Base-by-base conservation (phyloP, 2,797 vertebrate species). In the Forpus xanthops region DNA sequence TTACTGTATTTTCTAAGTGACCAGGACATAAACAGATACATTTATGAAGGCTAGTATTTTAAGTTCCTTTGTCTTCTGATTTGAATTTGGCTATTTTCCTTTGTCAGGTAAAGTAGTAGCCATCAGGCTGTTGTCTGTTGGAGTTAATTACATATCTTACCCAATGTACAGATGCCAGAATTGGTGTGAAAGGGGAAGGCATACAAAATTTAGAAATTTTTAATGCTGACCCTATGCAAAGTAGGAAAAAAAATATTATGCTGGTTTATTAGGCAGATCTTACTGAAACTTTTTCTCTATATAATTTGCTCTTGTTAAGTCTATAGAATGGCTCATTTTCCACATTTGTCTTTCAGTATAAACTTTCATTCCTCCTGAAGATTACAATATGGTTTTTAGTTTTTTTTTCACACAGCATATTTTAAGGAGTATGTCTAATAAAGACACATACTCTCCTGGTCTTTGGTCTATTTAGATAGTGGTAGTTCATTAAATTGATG, bases 381-480 rank as follows among this genome's bases (percentile, higher is more conserved):
- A 25, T 55, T 65, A 72, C 52, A 86, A 68, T 75, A 70, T 24
- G 21, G 18, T 65, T 6, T 39, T 73, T 60, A 41, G 8, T 1
- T 70, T 75, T 89, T 84, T 65, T 64, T 66, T 85, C 73, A 68
- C 27, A 66, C 7, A 58, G 30, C 35, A 16, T 74, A 58, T 81
- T 93, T 94, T 3, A 6, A 89, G 33, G 15, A 86, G 16, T 66
- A 19, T 47, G 24, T 89, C n/a, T 86, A 90, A 96, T 94, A 94
- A 89, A 95, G 83, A 90, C 76, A 78, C 65, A 58, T 16, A 49
- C 6, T 72, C 21, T 91, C 30, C 21, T 6, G 8, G 45, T 89
- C 15, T 77, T 73, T 90, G 82, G 27, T 81, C 44, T 89, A 14
- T 82, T 94, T 93, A 90, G 90, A 92, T 67, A 95, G 67, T 52